A percentile compares a stretch with the other conserved stretches of the same genome.
phyloP scores from a whole-genome alignment of 1,140 invertebrate genomes.

The Geopemphigus sp. region DNA sequence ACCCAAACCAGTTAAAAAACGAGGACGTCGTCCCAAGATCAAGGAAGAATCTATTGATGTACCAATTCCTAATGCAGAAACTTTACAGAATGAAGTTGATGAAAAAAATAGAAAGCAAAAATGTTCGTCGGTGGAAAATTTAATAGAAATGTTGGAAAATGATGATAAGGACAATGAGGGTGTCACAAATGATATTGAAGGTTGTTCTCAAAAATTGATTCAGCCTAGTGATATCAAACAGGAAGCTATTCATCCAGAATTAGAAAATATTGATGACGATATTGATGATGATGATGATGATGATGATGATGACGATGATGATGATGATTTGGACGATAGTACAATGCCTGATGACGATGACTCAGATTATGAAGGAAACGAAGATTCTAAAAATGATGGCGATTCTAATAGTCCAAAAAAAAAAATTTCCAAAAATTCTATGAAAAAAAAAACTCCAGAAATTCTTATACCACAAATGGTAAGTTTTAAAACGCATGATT shows the following conservation, averaged over 20 bases:
- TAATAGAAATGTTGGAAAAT: slow-evolving; percentile 49
- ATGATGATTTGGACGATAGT: slow-evolving; percentile 43
- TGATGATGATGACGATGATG: slow-evolving; percentile 52
- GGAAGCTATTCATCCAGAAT: slow-evolving; percentile 50
- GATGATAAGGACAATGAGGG: slow-evolving; percentile 48
- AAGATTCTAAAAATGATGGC: slow-evolving; percentile 48
- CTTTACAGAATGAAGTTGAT: slow-evolving; percentile 54
- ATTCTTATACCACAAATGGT: slow-evolving; percentile 50
- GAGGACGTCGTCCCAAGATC: slow-evolving; percentile 3
- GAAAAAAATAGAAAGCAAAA: slow-evolving; percentile 50
- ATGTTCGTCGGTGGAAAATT: slow-evolving; percentile 52
- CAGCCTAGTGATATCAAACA: slow-evolving; percentile 50
- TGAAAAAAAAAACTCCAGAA: slow-evolving; percentile 47
- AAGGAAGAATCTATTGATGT: slow-evolving; percentile 40
- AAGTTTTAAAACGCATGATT: not conserved
- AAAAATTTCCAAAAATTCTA: slow-evolving; percentile 31
- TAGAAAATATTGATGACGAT: slow-evolving; percentile 50
- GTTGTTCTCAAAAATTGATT: slow-evolving; percentile 52
- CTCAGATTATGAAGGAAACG: slow-evolving; percentile 53
- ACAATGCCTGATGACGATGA: slow-evolving; percentile 53
- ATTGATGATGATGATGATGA: slow-evolving; percentile 51
- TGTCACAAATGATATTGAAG: slow-evolving; percentile 49
- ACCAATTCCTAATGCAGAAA: slow-evolving; percentile 51
- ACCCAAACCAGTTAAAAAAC: slow-evolving; percentile 34
- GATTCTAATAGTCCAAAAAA: slow-evolving; percentile 31